Base-by-base conservation (phyloP, 2,888 invertebrate genomes). In the Drosophila merina region DNA sequence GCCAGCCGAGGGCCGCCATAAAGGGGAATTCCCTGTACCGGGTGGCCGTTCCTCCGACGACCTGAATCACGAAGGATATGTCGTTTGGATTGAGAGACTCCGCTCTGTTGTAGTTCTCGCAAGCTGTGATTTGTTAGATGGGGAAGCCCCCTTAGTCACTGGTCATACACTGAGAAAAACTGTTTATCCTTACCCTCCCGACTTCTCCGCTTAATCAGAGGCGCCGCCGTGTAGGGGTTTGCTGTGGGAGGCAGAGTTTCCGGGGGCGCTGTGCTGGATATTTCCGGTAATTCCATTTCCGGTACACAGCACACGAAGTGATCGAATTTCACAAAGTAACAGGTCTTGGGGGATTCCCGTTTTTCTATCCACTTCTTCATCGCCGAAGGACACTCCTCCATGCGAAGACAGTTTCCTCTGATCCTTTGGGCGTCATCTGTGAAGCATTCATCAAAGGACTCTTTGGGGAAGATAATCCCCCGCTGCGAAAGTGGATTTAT, bases 291-390 rank as follows among this genome's bases (percentile, higher is more conserved):
- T 10, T 42, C 42, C 6, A 25, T 45, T 9, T 66, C 52, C 12
- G 33, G 44, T 2, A 54, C 54, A 71, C 89, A 89, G 57, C 89
- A 89, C 3, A 89, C 79, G 51, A 77, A 82, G 12, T 89, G 89
- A 60, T 89, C 88, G 31, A 80, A 88, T 47, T 85, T 89, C 4
- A 88, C 76, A 14, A 89, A 89, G 57, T 84, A 90, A 62, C 89
- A 89, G 28, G 89, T 89, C 60, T 89, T 81, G 28, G 90, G 89
- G 1, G 68, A 52, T n/a, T 78, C 31, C 3, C 74, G 69, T 3
- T 77, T 49, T 3, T 64, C 55, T 2, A 76, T 49, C 90, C 89
- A 90, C 30, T 73, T 79, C 0, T 57, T 45, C 0, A 89, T n/a
- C 0, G 82, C 87, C 0, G 55, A 50, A 6, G 83, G 77, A 30